Evolutionary conservation across 2,113 vertebrate species (phyloP).

Genomic region (Melanostigma gelatinosum): DNA sequence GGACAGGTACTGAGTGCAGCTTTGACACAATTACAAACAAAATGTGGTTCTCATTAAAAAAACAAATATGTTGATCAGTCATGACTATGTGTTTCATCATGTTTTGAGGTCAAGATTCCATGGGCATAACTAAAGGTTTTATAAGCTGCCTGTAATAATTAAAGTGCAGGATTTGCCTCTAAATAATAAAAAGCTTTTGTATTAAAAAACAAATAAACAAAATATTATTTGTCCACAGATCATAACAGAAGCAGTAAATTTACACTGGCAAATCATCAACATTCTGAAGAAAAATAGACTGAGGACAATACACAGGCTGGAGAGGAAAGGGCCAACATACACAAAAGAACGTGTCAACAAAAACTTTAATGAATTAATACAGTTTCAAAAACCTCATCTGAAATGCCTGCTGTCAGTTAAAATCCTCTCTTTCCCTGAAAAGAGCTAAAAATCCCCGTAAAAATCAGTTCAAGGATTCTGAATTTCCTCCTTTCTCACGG

Average conservation of each 20-base stretch:
- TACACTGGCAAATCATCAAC: not conserved
- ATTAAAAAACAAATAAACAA: not conserved
- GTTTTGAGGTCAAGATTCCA: not conserved
- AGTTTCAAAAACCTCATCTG: not conserved
- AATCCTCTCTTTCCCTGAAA: not conserved
- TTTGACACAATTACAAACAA: not conserved
- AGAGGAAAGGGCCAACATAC: conserved; percentile 9
- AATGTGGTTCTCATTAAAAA: not conserved
- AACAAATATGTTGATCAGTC: not conserved
- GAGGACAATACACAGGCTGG: not conserved
- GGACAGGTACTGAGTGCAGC: not conserved
- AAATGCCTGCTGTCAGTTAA: conserved; percentile 11
- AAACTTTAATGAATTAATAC: conserved; percentile 6
- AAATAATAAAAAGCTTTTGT: not conserved
- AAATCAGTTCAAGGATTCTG: conserved; percentile 22
- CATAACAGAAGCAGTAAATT: not conserved
- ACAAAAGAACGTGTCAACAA: conserved; percentile 1
- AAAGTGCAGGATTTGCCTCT: not conserved
- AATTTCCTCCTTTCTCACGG: conserved; percentile 6
- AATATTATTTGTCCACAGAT: not conserved
- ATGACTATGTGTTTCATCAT: not conserved
- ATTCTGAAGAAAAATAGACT: conserved; percentile 10
- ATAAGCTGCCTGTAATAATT: not conserved
- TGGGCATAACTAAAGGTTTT: not conserved
- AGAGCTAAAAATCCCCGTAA: conserved; percentile 9